Conservation (phyloP, 2,888 invertebrate species). For the Diplolepis rosae region DNA sequence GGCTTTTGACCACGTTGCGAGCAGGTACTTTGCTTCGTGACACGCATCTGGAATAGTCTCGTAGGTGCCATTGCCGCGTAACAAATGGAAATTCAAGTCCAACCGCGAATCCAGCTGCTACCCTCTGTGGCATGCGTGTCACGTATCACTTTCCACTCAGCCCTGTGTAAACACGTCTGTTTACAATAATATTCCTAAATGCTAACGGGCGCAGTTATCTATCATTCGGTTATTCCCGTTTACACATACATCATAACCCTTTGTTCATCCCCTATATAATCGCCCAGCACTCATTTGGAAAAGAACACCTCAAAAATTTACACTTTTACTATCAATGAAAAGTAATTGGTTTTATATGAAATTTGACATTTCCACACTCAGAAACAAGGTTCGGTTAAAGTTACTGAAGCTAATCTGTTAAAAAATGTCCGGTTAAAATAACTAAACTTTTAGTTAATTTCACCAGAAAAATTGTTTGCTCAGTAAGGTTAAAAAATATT, state of each 20-base stretch:
- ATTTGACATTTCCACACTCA: too few relatives aligned
- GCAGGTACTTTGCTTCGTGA: constrained; percentile 49
- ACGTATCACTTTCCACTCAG: constrained; percentile 68
- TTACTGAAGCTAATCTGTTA: too few relatives aligned
- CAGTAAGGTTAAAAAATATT: too few relatives aligned
- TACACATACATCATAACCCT: neutral
- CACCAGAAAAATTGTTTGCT: too few relatives aligned
- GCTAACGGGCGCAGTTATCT: constrained; percentile 57
- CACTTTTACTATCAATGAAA: too few relatives aligned
- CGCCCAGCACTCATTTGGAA: too few relatives aligned
- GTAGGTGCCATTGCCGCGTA: constrained; percentile 61
- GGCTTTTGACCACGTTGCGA: constrained; percentile 47
- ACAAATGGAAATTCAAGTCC: constrained; percentile 67
- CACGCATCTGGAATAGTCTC: constrained; percentile 58
- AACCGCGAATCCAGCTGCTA: constrained; percentile 61
- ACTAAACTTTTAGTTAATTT: too few relatives aligned
- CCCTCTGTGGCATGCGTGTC: constrained; percentile 67
- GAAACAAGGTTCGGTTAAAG: too few relatives aligned
- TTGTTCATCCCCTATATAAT: neutral
- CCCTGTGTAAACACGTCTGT: constrained; percentile 68
- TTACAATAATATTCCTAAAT: constrained; percentile 68
- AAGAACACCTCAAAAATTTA: too few relatives aligned
- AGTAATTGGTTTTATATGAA: too few relatives aligned
- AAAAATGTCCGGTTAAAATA: too few relatives aligned
- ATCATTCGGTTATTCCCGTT: constrained; percentile 5